These are phyloP conservation scores for Mythimna vitellina DNA, from an alignment of 2,888 invertebrate genomes.

Conservation along the genomic window DNA sequence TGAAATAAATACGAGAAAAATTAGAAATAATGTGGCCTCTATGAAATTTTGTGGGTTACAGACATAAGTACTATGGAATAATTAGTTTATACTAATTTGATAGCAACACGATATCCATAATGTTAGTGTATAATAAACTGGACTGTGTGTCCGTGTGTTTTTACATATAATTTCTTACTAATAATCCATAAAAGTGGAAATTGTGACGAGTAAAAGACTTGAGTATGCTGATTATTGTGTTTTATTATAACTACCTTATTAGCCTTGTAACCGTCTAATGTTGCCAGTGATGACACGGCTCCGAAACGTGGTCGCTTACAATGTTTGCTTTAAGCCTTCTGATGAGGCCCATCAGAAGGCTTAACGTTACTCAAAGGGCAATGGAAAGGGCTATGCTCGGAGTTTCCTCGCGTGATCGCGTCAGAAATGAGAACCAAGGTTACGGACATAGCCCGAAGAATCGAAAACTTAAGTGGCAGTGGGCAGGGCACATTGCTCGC, in stretches of 20 bases:
- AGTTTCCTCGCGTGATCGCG: too few relatives aligned
- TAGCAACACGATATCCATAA: conserved; percentile 57
- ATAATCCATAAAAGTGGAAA: conserved; percentile 67
- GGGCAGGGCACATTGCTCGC: too few relatives aligned
- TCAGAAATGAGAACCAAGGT: too few relatives aligned
- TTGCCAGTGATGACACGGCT: too few relatives aligned
- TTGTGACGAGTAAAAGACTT: conserved; percentile 77
- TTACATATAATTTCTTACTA: conserved; percentile 73
- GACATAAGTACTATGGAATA: conserved; percentile 48
- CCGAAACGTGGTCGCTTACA: too few relatives aligned
- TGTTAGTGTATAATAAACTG: conserved; percentile 53
- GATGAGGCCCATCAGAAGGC: too few relatives aligned
- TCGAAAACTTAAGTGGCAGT: too few relatives aligned
- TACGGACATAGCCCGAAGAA: too few relatives aligned
- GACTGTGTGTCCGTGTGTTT: conserved; percentile 66
- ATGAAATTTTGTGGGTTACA: conserved; percentile 5
- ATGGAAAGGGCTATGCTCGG: too few relatives aligned
- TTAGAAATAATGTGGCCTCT: neutral
- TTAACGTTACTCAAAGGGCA: too few relatives aligned
- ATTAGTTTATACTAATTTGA: conserved; percentile 54
- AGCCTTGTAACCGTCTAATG: too few relatives aligned
- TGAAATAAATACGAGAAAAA: neutral
- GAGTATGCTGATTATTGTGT: conserved; percentile 62
- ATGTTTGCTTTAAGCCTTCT: too few relatives aligned
- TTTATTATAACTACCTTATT: conserved; percentile 36